A percentile compares a stretch with the other conserved stretches of the same genome.
Evolutionary conservation across 23 tunicate genomes (phyloP).

Genomic region (Halocynthia aurantium): DNA sequence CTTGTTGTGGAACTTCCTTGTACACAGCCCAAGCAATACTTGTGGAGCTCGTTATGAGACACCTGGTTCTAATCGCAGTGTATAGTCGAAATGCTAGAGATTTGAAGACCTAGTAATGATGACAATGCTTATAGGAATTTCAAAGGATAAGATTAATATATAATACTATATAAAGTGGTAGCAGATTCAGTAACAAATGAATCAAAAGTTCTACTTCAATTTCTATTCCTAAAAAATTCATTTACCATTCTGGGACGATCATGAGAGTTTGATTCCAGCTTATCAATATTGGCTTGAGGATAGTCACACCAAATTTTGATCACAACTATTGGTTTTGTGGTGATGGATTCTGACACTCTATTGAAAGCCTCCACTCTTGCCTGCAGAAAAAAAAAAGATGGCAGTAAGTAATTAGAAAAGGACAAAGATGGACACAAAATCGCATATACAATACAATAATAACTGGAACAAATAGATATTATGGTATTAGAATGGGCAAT

Average conservation of each 20-base stretch:
- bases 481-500: background rate
- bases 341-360: constrained; percentile 21
- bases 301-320: constrained; percentile 65
- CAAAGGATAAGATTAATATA: no score
- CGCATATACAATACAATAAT: no score
- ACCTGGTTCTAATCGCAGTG: constrained; percentile 27
- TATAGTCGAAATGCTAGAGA: constrained; percentile 59
- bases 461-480: background rate
- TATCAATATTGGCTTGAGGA: constrained; percentile 49
- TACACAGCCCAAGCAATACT: constrained; percentile 50
- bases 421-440: no score
- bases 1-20: constrained; percentile 16
- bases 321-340: constrained; percentile 17
- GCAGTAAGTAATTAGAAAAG: no score
- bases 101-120: constrained; percentile 22
- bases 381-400: constrained; percentile 10
- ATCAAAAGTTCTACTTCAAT: no score
- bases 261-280: constrained; percentile 27
- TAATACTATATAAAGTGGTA: no score
- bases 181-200: no score
- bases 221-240: background rate
- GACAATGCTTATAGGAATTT: background rate
- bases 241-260: constrained; percentile 19
- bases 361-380: constrained; percentile 35
- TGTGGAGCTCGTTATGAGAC: constrained; percentile 36